Conservation (phyloP, 2,888 invertebrate species). For the Volucella inflata region DNA sequence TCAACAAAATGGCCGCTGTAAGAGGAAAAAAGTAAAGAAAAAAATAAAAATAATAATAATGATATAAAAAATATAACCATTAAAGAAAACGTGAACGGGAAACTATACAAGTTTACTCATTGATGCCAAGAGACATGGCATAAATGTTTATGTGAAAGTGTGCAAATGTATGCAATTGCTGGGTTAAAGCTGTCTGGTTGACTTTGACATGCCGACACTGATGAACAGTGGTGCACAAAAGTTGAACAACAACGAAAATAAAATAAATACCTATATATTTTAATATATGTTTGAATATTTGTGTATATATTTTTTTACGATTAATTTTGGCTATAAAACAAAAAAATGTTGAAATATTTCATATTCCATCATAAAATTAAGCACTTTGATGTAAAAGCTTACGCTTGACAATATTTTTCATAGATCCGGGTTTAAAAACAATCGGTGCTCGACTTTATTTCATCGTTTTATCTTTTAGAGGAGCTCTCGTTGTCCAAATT, state of each 20-base stretch:
- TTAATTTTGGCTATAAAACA: too few species aligned
- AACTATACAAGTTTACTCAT: constrained; percentile 46
- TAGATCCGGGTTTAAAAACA: too few species aligned
- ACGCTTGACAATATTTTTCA: too few species aligned
- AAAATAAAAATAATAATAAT: too few species aligned
- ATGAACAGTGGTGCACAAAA: constrained; percentile 53
- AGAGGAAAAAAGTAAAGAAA: constrained; percentile 36
- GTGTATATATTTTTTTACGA: too few species aligned
- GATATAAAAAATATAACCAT: constrained; percentile 32
- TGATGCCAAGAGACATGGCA: constrained; percentile 60
- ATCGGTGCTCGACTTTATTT: too few species aligned
- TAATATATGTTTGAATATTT: not conserved
- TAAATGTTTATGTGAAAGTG: constrained; percentile 63
- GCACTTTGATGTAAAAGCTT: too few species aligned
- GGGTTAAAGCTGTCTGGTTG: constrained; percentile 40
- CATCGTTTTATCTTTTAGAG: too few species aligned
- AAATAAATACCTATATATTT: not conserved
- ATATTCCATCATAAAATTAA: too few species aligned
- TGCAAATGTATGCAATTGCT: constrained; percentile 58
- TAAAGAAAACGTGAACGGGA: constrained; percentile 70
- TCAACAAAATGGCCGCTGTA: constrained; percentile 69
- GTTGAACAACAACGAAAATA: constrained; percentile 36
- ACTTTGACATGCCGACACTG: constrained; percentile 34
- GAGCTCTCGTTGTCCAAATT: too few species aligned
- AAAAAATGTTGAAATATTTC: too few species aligned